Conservation (phyloP, 2,888 invertebrate species). For the Monochamus alternatus region DNA sequence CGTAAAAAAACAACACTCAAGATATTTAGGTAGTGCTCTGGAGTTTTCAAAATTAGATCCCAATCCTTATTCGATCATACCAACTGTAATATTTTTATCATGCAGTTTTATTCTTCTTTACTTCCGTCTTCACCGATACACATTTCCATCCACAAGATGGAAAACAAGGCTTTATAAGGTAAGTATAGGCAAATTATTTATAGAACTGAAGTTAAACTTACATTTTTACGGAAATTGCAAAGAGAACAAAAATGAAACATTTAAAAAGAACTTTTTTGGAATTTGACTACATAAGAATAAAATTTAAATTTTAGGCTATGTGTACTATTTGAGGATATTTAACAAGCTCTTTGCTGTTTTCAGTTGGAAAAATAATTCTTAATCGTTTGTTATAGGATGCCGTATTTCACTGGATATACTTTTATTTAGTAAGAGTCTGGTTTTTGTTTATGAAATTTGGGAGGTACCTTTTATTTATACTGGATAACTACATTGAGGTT, state of each 20-base stretch:
- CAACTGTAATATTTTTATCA: constrained; percentile 56
- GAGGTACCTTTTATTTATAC: constrained; percentile 37
- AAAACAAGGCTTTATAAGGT: constrained; percentile 57
- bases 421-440: constrained; percentile 64
- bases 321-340: no score
- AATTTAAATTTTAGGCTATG: no score
- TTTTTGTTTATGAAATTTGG: constrained; percentile 59
- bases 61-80: constrained; percentile 53
- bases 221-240: background rate
- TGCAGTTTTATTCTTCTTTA: constrained; percentile 57
- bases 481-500: constrained; percentile 52
- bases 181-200: background rate
- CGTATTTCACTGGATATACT: constrained; percentile 65
- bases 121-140: constrained; percentile 54
- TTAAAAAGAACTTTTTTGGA: no score
- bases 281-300: no score
- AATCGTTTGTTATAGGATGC: constrained; percentile 58
- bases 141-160: constrained; percentile 55
- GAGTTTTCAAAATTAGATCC: constrained; percentile 51
- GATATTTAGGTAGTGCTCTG: constrained; percentile 52
- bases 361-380: background rate
- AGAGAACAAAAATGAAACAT: no score
- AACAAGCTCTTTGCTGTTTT: no score
- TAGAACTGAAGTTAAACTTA: background rate
- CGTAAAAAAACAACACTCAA: constrained; percentile 45